Evolutionary conservation across 2,797 vertebrate genomes (phyloP), one percentile per base, ranked within the genome.

Genomic region (Dendrocincla tyrannina): DNA sequence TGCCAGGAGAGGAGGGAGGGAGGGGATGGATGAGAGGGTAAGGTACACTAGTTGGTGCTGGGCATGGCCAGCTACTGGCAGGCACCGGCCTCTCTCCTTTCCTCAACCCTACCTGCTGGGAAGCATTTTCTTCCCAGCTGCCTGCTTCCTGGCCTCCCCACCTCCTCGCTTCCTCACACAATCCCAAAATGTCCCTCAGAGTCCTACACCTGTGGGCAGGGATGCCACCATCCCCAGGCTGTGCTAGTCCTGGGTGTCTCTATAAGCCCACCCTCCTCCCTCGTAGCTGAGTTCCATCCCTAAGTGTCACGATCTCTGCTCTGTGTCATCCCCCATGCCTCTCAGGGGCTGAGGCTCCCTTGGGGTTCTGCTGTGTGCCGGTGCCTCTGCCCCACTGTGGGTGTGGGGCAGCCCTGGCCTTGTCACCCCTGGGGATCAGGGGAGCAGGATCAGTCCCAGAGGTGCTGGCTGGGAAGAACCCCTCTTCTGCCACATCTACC

Each of bases 321-420:
- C 19, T 46, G 44, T 46, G 20, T 46, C 19, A 46, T 46, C 52
- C 2, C 2, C 2, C 8, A 10, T 52, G 30, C 46, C 46, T 59
- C 17, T 59, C 13, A 5, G 33, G 60, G 44, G 7, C 32, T 33
- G 33, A 70, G 44, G 22, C 23, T 93, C 17, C 11, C 5, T 23
- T 75, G 55, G 55, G 39, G 9, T 46, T 8, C 19, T 0, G 0
- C n/a, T 50, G 25, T 22, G 2, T n/a, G 35, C 62, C 32, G 6
- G 6, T 39, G 41, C 37, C 44, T 56, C 32, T 72, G 53, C 13
- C 42, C 50, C 15, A 4, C 20, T 72, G 2, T 32, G 72, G 35
- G 4, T 66, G 6, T 14, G 32, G 49, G 78, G 41, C 24, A 86
- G 77, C 35, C 53, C 25, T 83, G 49, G 5, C 22, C 22, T 30